phyloP scores from a whole-genome alignment of 2,113 vertebrate species.

The Pteropus alecto region DNA sequence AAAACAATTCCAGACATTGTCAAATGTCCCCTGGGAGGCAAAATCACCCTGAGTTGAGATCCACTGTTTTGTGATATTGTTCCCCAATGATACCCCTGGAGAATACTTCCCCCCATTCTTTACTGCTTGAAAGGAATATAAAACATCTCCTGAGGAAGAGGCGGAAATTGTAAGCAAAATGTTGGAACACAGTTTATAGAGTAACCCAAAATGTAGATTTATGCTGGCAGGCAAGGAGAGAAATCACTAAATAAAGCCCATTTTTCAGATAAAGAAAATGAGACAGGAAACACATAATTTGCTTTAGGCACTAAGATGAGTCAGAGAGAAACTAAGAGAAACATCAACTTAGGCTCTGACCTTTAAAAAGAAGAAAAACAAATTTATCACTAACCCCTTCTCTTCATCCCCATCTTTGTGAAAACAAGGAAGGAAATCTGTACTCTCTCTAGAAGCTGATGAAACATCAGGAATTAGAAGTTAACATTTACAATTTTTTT shows the following conservation, averaged over 20 bases:
- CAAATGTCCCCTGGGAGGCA: too few species aligned
- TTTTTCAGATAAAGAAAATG: conserved; percentile 56
- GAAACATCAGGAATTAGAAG: neutral
- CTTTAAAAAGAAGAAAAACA: conserved; percentile 53
- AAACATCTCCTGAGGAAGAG: neutral
- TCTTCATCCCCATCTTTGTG: neutral
- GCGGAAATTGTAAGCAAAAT: neutral
- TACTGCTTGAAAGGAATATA: neutral
- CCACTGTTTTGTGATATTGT: neutral
- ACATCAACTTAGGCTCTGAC: conserved; percentile 8
- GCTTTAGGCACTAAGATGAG: conserved; percentile 24
- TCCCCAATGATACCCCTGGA: neutral
- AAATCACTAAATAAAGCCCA: neutral
- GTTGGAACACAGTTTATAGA: neutral
- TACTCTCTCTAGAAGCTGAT: neutral
- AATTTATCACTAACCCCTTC: neutral
- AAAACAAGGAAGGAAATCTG: conserved; percentile 17
- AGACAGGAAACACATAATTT: conserved; percentile 42
- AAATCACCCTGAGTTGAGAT: neutral
- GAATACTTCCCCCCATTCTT: neutral
- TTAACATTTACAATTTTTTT: neutral
- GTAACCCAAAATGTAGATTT: neutral
- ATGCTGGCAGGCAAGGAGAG: neutral
- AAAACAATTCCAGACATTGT: neutral
- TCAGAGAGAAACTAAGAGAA: conserved; percentile 57